Evolutionary conservation across 2,888 invertebrate species (phyloP), one percentile per base, ranked within the genome.

Genomic region (Punctoribates punctum): DNA sequence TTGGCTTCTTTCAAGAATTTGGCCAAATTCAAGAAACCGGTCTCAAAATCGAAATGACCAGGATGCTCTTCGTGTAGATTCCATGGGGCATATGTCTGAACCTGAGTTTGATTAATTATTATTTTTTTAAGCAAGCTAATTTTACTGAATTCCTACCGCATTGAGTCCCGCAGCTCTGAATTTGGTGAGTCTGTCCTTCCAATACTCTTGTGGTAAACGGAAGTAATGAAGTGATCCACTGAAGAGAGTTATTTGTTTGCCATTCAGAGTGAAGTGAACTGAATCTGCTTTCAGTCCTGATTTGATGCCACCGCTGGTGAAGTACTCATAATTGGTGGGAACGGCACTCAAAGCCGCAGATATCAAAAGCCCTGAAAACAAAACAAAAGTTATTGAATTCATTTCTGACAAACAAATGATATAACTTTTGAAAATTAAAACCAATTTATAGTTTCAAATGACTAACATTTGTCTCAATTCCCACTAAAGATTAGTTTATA

Each of bases 201-300:
- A 88, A 80, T 85, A 84, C 27, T 83, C 81, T 1, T 84, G 85
- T 77, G 85, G 86, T 2, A 87, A 84, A 46, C 88, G 82, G 80
- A 84, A 85, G 81, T 87, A 87, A 81, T 87, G 87, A 75, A 87
- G 84, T 65, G 88, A 86, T 27, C 88, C 88, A 81, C 85, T 85
- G 77, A 84, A 83, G 20, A 87, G 81, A 4, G 77, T 77, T 72
- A 80, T 78, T 20, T 74, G 70, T 75, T 79, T 80, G 27, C 76
- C 78, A 72, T 80, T 80, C 11, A 80, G 73, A 13, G 72, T 75
- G 73, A 80, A 80, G 38, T 76, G 20, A 17, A 29, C 48, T 13
- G 78, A 78, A 54, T 73, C 67, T 1, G 82, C 82, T 51, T 81
- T 80, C 13, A 84, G 79, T 1, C 83, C 83, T 11, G 42, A 46